Conservation (phyloP, 2,797 vertebrate species). For the Chiloscyllium punctatum region DNA sequence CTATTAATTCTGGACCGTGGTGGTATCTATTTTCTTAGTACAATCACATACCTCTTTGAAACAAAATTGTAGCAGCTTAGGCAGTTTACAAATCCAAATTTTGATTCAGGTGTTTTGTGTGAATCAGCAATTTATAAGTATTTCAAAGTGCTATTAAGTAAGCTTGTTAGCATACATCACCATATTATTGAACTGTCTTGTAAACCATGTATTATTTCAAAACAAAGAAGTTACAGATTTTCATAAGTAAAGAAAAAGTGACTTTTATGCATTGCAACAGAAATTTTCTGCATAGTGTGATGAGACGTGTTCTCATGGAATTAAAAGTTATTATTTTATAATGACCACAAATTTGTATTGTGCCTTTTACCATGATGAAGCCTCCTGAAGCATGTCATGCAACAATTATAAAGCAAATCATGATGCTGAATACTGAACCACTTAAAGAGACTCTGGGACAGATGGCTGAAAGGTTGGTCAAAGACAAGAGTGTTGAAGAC, state of each 20-base stretch:
- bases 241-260: background rate
- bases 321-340: background rate
- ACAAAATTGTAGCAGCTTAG: background rate
- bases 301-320: background rate
- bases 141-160: background rate
- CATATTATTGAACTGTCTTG: background rate
- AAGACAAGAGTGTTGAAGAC: too few species aligned
- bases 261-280: background rate
- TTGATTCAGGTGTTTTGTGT: background rate
- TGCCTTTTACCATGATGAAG: too few species aligned
- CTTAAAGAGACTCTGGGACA: too few species aligned
- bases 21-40: background rate
- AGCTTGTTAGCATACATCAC: background rate
- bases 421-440: too few species aligned
- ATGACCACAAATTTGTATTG: too few species aligned
- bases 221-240: too few species aligned
- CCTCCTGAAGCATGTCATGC: too few species aligned
- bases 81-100: background rate
- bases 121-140: background rate
- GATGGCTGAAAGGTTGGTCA: too few species aligned
- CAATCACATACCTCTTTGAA: background rate
- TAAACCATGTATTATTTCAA: background rate
- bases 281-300: background rate
- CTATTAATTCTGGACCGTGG: background rate
- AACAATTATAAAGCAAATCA: too few species aligned